Conservation (phyloP, 2,888 invertebrate species). For the Ophion costatus region DNA sequence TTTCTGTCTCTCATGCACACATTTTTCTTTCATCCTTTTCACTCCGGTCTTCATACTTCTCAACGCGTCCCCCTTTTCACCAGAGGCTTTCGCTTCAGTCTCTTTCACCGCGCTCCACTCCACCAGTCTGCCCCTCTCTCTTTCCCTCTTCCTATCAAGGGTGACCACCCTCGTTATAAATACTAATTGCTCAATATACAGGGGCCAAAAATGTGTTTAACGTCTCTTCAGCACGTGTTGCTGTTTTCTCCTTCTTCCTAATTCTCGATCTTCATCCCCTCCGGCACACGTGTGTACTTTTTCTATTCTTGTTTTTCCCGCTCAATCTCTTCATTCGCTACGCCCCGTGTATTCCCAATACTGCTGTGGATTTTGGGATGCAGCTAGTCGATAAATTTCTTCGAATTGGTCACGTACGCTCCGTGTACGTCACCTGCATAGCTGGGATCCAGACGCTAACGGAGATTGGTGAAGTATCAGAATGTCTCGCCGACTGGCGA, state of each 20-base stretch:
- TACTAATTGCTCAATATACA: slow-evolving; percentile 81
- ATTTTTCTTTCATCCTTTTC: slow-evolving; percentile 20
- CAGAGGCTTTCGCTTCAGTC: slow-evolving; percentile 37
- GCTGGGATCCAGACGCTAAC: too few species aligned
- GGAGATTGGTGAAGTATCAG: too few species aligned
- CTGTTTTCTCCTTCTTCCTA: slow-evolving; percentile 37
- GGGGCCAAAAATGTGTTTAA: slow-evolving; percentile 78
- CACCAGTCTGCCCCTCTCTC: slow-evolving; percentile 52
- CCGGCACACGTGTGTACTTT: slow-evolving; percentile 24
- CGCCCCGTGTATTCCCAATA: neutral
- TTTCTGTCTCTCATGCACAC: slow-evolving; percentile 1
- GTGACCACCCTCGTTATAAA: slow-evolving; percentile 78
- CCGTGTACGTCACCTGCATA: too few species aligned
- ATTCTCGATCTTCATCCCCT: slow-evolving; percentile 45
- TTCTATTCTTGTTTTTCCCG: neutral
- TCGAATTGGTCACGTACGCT: neutral
- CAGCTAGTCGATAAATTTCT: neutral
- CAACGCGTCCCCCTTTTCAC: slow-evolving; percentile 55
- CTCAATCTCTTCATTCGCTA: neutral
- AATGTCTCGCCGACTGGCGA: too few species aligned
- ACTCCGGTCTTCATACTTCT: slow-evolving; percentile 49
- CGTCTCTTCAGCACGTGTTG: slow-evolving; percentile 73
- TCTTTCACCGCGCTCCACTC: slow-evolving; percentile 1
- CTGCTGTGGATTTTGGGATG: neutral
- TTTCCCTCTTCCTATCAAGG: slow-evolving; percentile 66